Evolutionary conservation across 64 coral and sea anemone genomes (phyloP).

Genomic region (Porites australiensis): DNA sequence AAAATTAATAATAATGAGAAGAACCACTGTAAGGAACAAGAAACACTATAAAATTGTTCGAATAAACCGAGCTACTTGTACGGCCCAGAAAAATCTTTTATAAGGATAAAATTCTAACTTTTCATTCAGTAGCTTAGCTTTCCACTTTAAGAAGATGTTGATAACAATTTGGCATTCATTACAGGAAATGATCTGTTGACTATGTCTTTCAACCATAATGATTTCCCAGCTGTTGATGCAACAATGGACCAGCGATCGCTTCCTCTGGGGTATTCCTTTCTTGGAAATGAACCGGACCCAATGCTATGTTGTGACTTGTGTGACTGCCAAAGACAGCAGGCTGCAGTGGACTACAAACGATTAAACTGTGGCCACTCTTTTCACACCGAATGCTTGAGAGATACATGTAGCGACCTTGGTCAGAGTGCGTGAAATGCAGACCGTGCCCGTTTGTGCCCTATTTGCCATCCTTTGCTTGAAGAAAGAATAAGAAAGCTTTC

Average conservation of each 20-base stretch:
- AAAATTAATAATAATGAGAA: too few relatives aligned
- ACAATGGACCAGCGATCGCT: background rate
- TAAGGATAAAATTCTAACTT: too few relatives aligned
- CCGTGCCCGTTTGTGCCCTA: background rate
- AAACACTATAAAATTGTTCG: too few relatives aligned
- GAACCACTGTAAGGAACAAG: too few relatives aligned
- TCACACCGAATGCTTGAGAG: background rate
- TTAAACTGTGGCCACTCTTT: slow-evolving; percentile 12
- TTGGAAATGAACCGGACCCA: background rate
- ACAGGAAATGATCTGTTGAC: too few relatives aligned
- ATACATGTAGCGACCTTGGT: background rate
- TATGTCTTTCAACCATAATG: background rate
- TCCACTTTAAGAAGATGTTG: too few relatives aligned
- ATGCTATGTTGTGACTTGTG: background rate
- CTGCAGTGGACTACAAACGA: background rate
- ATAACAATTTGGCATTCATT: too few relatives aligned
- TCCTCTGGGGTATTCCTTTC: background rate
- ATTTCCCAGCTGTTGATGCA: background rate
- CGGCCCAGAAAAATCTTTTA: too few relatives aligned
- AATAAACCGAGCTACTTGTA: too few relatives aligned
- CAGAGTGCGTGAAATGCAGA: background rate
- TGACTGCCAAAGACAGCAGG: background rate
- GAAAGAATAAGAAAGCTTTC: background rate
- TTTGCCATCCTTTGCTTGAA: background rate
- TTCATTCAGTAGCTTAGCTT: too few relatives aligned